These are phyloP conservation scores for Tichodroma muraria DNA, from an alignment of 2,113 vertebrate genomes.

Conservation along the genomic window DNA sequence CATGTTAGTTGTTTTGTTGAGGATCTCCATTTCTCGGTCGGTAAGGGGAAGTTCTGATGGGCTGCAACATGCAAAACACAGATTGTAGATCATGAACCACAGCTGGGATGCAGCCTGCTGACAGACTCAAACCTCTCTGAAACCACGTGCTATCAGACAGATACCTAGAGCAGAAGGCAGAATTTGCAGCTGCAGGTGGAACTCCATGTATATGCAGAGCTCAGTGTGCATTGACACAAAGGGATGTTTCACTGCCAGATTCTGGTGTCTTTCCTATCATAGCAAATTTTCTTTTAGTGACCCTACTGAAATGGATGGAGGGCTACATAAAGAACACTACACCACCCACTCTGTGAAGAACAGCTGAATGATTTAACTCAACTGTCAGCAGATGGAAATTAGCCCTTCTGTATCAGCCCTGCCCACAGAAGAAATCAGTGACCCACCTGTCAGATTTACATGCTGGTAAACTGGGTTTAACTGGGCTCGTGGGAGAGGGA, in stretches of 20 bases:
- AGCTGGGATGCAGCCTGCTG: neutral
- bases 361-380: neutral
- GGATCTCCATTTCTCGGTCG: conserved; percentile 86
- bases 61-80: conserved; percentile 52
- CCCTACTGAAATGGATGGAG: neutral
- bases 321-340: neutral
- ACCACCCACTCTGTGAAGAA: neutral
- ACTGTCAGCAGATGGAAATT: neutral
- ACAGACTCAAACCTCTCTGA: neutral
- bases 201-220: neutral
- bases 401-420: neutral
- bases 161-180: neutral
- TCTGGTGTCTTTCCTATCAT: neutral
- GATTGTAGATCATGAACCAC: neutral
- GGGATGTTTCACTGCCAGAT: neutral
- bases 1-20: conserved; percentile 76
- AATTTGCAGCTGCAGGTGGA: neutral
- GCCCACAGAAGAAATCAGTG: neutral
- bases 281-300: neutral
- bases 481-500: conserved; percentile 88
- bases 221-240: neutral
- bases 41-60: conserved; percentile 80
- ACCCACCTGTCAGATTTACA: conserved; percentile 83
- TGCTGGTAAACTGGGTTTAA: conserved; percentile 82
- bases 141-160: neutral